Conservation (phyloP, 1,140 invertebrate genomes). For the Potamilus streckersoni region DNA sequence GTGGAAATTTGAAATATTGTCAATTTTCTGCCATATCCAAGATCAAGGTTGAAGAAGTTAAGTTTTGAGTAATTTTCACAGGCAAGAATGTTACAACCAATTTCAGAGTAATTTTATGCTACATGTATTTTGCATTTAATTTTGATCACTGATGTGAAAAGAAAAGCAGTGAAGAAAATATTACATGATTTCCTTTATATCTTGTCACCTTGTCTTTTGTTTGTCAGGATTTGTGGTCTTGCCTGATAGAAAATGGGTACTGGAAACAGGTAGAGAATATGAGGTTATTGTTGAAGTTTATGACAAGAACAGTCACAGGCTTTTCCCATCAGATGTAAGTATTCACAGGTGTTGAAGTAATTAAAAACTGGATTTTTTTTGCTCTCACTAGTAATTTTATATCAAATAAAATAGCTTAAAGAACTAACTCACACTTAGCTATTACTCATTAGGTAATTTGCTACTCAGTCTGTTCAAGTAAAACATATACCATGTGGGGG, state of each 20-base stretch:
- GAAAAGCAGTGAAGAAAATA: not conserved
- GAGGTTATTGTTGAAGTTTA: slow-evolving; percentile 81
- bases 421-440: not conserved
- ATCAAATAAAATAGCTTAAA: not conserved
- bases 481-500: too few relatives aligned
- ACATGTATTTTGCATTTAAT: too few relatives aligned
- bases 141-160: too few relatives aligned
- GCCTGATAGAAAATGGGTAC: slow-evolving; percentile 80
- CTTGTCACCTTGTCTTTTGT: slow-evolving; percentile 2
- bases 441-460: too few relatives aligned
- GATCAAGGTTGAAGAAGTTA: too few relatives aligned
- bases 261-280: slow-evolving; percentile 77
- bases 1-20: too few relatives aligned
- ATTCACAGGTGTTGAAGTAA: slow-evolving; percentile 4
- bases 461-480: too few relatives aligned
- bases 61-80: too few relatives aligned
- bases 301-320: slow-evolving; percentile 73
- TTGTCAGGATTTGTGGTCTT: slow-evolving; percentile 66
- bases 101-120: too few relatives aligned
- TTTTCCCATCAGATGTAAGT: slow-evolving; percentile 70
- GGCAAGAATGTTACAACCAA: too few relatives aligned
- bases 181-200: not conserved
- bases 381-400: not conserved
- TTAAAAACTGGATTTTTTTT: not conserved
- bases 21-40: too few relatives aligned